Conservation (phyloP, 2,888 invertebrate species). For the Nudaria mundana region DNA sequence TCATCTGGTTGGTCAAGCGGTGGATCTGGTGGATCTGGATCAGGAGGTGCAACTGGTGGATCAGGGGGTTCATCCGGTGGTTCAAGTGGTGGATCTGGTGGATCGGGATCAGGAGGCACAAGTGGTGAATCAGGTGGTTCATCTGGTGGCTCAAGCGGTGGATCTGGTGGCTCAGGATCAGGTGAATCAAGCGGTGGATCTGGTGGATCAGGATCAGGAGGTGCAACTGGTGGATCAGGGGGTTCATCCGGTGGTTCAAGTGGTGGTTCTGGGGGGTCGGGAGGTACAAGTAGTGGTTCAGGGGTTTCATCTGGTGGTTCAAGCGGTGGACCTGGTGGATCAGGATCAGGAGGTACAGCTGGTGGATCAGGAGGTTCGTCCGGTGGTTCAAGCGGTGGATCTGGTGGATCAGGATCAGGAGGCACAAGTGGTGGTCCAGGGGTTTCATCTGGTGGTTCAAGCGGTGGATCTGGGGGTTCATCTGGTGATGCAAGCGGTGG, state of each 20-base stretch:
- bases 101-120: constrained; percentile 32
- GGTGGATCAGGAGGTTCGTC: constrained; percentile 45
- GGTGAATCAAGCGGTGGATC: background rate
- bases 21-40: background rate
- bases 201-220: background rate
- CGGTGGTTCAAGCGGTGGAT: background rate
- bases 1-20: background rate
- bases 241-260: background rate
- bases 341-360: constrained; percentile 32
- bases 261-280: background rate
- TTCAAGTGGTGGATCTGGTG: constrained; percentile 33
- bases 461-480: background rate
- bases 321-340: constrained; percentile 35
- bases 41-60: background rate
- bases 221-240: too few relatives aligned
- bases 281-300: background rate
- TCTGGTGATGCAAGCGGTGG: background rate
- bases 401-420: background rate
- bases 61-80: constrained; percentile 3
- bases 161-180: background rate
- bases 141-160: background rate
- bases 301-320: constrained; percentile 9
- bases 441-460: background rate
- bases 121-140: constrained; percentile 47
- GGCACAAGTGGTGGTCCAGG: background rate